These are phyloP conservation scores for Syngnathoides biaculeatus DNA, from an alignment of 2,113 vertebrate species.

Conservation along the genomic window DNA sequence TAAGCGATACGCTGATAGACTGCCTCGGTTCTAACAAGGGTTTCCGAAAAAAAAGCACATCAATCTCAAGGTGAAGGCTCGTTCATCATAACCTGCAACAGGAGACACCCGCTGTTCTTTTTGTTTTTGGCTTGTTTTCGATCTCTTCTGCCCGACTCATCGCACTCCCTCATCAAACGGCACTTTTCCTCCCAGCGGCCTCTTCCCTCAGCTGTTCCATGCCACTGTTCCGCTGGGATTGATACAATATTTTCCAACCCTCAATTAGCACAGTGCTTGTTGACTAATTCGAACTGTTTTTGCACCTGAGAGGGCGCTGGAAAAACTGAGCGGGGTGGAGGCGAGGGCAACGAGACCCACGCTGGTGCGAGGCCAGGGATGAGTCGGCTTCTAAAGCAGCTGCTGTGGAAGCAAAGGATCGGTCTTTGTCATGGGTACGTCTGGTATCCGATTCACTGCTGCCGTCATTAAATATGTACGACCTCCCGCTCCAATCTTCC, in stretches of 20 bases:
- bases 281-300: conserved; percentile 81
- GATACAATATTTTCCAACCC: conserved; percentile 80
- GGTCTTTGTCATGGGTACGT: neutral
- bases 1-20: conserved; percentile 12
- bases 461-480: conserved; percentile 51
- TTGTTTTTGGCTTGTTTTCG: neutral
- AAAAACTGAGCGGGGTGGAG: conserved; percentile 74
- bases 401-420: neutral
- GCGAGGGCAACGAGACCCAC: conserved; percentile 53
- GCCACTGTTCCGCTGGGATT: conserved; percentile 70
- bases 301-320: conserved; percentile 77
- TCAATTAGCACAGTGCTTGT: conserved; percentile 74
- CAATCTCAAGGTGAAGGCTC: neutral
- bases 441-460: conserved; percentile 31
- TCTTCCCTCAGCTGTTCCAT: conserved; percentile 73
- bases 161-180: conserved; percentile 25
- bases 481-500: conserved; percentile 40
- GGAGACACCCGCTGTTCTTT: neutral
- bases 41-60: conserved; percentile 1
- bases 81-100: neutral
- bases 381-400: conserved; percentile 12
- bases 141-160: conserved; percentile 1
- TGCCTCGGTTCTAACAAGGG: neutral
- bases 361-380: conserved; percentile 51
- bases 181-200: conserved; percentile 29